Conservation (phyloP, 2,797 vertebrate species). For the Micropoecilia bifurca region DNA sequence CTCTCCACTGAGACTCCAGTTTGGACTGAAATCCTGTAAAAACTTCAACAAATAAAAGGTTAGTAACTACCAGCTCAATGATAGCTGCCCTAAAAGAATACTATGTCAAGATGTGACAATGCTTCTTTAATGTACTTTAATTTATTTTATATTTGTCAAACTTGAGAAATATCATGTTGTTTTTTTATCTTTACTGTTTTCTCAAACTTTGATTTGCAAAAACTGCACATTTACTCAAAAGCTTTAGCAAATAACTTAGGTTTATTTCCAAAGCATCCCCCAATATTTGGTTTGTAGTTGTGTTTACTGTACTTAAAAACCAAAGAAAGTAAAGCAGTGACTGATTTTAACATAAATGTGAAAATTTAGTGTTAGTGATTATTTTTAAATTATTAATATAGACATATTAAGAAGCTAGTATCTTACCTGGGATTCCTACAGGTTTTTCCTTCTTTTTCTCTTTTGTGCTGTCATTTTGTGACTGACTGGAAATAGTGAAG, state of each 20-base stretch:
- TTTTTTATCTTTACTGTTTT: neutral
- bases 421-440: conserved; percentile 10
- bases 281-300: neutral
- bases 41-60: neutral
- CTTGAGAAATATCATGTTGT: neutral
- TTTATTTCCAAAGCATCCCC: neutral
- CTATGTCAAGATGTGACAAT: neutral
- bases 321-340: neutral
- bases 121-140: neutral
- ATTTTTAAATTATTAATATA: neutral
- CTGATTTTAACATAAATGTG: neutral
- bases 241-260: neutral
- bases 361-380: neutral
- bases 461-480: neutral
- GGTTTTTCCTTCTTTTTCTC: neutral
- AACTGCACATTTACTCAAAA: neutral
- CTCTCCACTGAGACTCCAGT: conserved; percentile 55
- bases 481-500: no score
- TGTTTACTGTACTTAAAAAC: neutral
- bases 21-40: neutral
- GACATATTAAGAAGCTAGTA: no score
- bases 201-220: neutral
- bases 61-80: neutral
- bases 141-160: neutral
- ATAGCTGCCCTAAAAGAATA: neutral